Evolutionary conservation across 2,797 vertebrate genomes (phyloP), one percentile per base, ranked within the genome.

Genomic region (Pseudopleuronectes americanus): DNA sequence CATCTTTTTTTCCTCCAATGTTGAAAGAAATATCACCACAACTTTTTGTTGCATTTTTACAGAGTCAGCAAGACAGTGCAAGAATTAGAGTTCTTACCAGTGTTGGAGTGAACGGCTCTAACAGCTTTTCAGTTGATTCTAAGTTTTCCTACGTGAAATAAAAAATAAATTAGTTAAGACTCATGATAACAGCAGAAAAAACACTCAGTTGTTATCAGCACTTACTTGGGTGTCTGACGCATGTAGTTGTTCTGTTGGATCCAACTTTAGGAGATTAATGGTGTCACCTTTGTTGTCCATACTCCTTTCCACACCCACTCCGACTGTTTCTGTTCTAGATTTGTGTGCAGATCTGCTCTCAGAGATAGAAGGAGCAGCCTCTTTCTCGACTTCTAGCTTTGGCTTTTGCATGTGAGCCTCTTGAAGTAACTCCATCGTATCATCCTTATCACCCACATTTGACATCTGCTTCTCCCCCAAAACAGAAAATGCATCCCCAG

Each of bases 71-170:
- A 3, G 21, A 2, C 23, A 57, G 57, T 33, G 8, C n/a, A 73
- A 61, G 19, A 51, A 45, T 2, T 43, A 28, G n/a, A 21, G 41
- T 53, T 57, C 82, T 92, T 85, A 94, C 93, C 89, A 68, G 53
- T 23, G 77, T 60, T 74, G 90, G 85, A 81, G 91, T 65, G 71
- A 94, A 87, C 0, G 93, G 81, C 69, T 92, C 91, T 8, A 95
- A 84, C 9, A 96, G 87, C 74, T 95, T 95, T 64, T 95, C 94
- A 52, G 95, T 95, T 49, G 93, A 94, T 81, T 95, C 92, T 53
- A 96, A 87, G 77, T 33, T 90, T 64, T 89, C 88, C 95, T 96
- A 62, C 23, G 86, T 8, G 23, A 41, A 45, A 59, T 16, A 2
- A 43, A 43, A 48, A 92, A 57, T 41, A 87, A 65, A 86, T 19